A percentile compares a stretch with the other conserved stretches of the same genome.
These are phyloP conservation scores for Austrofundulus limnaeus DNA, from an alignment of 2,113 vertebrate species.

Conservation along the genomic window DNA sequence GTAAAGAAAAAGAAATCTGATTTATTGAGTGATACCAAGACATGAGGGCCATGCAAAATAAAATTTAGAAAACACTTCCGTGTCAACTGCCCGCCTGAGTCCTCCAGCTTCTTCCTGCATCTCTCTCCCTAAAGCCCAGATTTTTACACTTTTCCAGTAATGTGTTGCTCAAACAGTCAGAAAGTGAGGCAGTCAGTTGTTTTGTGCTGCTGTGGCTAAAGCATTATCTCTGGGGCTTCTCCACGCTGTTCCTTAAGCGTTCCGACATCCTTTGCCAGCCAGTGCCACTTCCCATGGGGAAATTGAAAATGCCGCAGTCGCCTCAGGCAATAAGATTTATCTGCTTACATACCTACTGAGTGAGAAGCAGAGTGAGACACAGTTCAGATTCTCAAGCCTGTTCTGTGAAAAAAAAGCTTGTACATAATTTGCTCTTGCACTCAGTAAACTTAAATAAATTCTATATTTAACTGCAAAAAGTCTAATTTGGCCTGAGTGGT, in stretches of 20 bases:
- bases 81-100: slow-evolving; percentile 12
- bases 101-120: background rate
- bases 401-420: slow-evolving; percentile 13
- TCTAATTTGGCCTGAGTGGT: slow-evolving; percentile 2
- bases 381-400: slow-evolving; percentile 24
- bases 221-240: slow-evolving; percentile 75
- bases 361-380: slow-evolving; percentile 32
- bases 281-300: slow-evolving; percentile 73
- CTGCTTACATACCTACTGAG: slow-evolving; percentile 77
- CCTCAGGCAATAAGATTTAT: slow-evolving; percentile 73
- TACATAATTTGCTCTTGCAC: slow-evolving; percentile 16
- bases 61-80: slow-evolving; percentile 7
- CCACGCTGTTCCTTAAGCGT: slow-evolving; percentile 73
- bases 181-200: slow-evolving; percentile 56
- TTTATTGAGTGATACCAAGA: too few species aligned
- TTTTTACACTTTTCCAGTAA: slow-evolving; percentile 18
- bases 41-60: too few species aligned
- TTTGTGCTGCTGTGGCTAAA: slow-evolving; percentile 72
- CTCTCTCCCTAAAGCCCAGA: slow-evolving; percentile 18
- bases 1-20: too few species aligned
- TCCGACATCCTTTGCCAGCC: slow-evolving; percentile 69
- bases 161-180: slow-evolving; percentile 33
- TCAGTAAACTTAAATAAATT: slow-evolving; percentile 13
- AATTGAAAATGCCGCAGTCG: slow-evolving; percentile 76
- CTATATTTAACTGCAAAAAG: slow-evolving; percentile 22